A percentile compares a stretch with the other conserved stretches of the same genome.
Evolutionary conservation across 2,888 invertebrate genomes (phyloP).

Genomic region (Baronia brevicornis): DNA sequence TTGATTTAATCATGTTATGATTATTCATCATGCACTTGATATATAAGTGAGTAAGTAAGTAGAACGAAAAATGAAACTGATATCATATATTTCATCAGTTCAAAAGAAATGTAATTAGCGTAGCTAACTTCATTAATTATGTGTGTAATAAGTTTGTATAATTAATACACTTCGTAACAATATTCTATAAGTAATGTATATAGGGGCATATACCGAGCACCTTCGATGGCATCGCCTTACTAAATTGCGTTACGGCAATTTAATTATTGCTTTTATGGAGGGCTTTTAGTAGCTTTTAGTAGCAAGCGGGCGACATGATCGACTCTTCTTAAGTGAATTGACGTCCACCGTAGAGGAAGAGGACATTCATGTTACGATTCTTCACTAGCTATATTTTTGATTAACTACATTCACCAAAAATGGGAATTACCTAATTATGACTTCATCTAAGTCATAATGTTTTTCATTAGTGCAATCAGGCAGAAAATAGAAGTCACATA

Average conservation of each 20-base stretch:
- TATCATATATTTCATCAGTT: too few species aligned
- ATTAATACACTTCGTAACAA: too few species aligned
- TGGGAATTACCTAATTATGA: background rate
- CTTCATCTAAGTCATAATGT: too few species aligned
- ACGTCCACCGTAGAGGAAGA: constrained; percentile 48
- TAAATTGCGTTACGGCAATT: constrained; percentile 73
- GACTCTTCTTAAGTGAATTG: constrained; percentile 71
- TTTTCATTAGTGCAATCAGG: too few species aligned
- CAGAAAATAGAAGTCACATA: too few species aligned
- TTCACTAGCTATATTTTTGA: constrained; percentile 22
- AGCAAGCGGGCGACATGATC: constrained; percentile 68
- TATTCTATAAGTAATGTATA: constrained; percentile 11
- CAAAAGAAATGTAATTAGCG: too few species aligned
- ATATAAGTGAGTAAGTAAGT: too few species aligned
- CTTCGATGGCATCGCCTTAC: constrained; percentile 61
- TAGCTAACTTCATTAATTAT: too few species aligned
- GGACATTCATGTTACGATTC: constrained; percentile 35
- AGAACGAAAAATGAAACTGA: too few species aligned
- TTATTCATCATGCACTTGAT: too few species aligned
- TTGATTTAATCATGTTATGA: too few species aligned
- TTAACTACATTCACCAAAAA: constrained; percentile 19
- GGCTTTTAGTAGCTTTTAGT: constrained; percentile 77
- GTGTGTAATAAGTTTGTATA: too few species aligned
- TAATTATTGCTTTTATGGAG: constrained; percentile 77
- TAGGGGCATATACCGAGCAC: constrained; percentile 26